These are phyloP conservation scores for Lomographa bimaculata DNA, from an alignment of 2,888 invertebrate species.

Conservation along the genomic window DNA sequence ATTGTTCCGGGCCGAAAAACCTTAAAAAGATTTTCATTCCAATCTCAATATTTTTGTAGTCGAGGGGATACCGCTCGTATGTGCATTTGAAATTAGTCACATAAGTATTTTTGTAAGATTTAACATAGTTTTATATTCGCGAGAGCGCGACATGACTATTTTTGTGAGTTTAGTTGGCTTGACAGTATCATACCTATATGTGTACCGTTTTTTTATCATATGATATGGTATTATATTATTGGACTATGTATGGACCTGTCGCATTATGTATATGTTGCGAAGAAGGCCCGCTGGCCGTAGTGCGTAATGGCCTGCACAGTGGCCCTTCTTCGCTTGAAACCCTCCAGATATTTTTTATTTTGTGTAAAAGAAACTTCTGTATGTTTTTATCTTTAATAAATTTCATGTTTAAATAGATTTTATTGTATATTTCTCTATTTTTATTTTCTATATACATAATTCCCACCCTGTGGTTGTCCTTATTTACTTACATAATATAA, in stretches of 20 bases:
- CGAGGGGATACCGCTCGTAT: constrained; percentile 74
- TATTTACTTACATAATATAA: constrained; percentile 72
- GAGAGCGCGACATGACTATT: constrained; percentile 81
- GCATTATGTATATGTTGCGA: constrained; percentile 62
- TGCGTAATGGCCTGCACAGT: too few relatives aligned
- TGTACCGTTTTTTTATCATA: constrained; percentile 75
- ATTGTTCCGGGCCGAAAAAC: constrained; percentile 74
- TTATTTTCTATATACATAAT: constrained; percentile 72
- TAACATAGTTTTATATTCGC: constrained; percentile 79
- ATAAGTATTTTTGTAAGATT: constrained; percentile 84
- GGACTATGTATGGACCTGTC: constrained; percentile 79
- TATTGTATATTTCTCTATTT: constrained; percentile 82
- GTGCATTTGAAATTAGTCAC: constrained; percentile 82
- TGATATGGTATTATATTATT: constrained; percentile 81
- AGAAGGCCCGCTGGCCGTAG: constrained; percentile 39
- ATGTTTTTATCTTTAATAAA: constrained; percentile 83
- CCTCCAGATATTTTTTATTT: constrained; percentile 82
- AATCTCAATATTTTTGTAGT: constrained; percentile 84
- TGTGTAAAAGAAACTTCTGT: constrained; percentile 81
- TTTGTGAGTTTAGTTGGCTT: constrained; percentile 79
- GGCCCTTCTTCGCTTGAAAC: constrained; percentile 44
- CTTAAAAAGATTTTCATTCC: constrained; percentile 79
- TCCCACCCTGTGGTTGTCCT: constrained; percentile 65
- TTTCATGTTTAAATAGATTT: constrained; percentile 82
- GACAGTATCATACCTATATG: constrained; percentile 80